Evolutionary conservation across 2,797 vertebrate species (phyloP).

Genomic region (Hydrolagus colliei): DNA sequence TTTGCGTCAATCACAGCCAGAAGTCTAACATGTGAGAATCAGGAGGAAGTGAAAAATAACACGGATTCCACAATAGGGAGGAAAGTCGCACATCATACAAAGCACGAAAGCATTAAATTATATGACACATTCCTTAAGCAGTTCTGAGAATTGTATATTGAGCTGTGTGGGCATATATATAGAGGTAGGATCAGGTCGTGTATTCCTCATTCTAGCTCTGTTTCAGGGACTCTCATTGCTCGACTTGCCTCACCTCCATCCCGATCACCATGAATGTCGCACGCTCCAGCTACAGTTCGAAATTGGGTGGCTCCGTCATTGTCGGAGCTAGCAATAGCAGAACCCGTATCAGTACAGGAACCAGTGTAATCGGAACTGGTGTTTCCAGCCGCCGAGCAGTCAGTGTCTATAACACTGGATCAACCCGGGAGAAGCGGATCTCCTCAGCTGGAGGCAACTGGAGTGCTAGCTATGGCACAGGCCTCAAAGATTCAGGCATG

Average conservation of each 20-base stretch:
- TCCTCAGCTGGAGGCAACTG: not conserved
- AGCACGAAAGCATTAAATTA: too few species aligned
- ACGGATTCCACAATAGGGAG: too few species aligned
- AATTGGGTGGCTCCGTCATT: not conserved
- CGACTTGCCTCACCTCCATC: not conserved
- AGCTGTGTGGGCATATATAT: too few species aligned
- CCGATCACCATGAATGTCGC: not conserved
- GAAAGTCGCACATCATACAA: too few species aligned
- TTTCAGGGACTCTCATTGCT: not conserved
- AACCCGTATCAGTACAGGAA: accelerated
- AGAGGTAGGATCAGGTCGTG: too few species aligned
- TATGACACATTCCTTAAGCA: too few species aligned
- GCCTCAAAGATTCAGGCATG: not conserved
- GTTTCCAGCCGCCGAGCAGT: not conserved
- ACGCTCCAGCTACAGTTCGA: not conserved
- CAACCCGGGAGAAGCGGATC: not conserved
- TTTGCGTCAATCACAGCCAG: too few species aligned
- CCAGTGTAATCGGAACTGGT: not conserved
- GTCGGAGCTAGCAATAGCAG: not conserved
- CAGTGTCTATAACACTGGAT: not conserved
- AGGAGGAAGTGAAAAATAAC: too few species aligned
- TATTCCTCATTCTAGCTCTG: not conserved
- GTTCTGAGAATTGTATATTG: too few species aligned
- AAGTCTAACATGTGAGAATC: too few species aligned
- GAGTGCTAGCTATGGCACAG: too few species aligned